Evolutionary conservation across 2,888 invertebrate genomes (phyloP), one percentile per base, ranked within the genome.

Genomic region (Autographa gamma): DNA sequence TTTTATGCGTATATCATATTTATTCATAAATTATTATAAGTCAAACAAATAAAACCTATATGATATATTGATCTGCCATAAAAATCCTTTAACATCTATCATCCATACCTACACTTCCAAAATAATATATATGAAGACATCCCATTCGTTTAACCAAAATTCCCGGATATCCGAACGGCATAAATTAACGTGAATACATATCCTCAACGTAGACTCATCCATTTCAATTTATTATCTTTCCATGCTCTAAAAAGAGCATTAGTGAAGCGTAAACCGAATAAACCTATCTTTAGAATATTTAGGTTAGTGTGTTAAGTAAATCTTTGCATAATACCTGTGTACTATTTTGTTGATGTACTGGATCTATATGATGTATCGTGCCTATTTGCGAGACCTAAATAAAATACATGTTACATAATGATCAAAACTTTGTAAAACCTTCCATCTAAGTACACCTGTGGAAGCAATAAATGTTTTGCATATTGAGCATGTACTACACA

Each of bases 201-300:
- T 66, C 38, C 59, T 32, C 59, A 63, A 34, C 70, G 62, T 78
- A 65, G 65, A 52, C 66, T 59, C 66, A 63, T 71, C 60, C 68
- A 60, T 67, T 62, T 62, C 60, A 81, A 81, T 81, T 75, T 81
- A 73, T 81, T 72, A 69, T 69, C 71, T 62, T 70, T 43, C 32
- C 54, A 76, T 41, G 34, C 59, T 41, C 48, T 69, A 76, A 80
- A 75, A 80, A 71, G 63, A 62, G 60, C 71, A 71, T 82, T 71
- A 59, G 60, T 25, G 19, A 58, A 34, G 13, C 25, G 54, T 56
- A 19, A 56, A 25, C 19, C 25, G 2, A 56, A 48, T n/a, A 48
- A 48, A 48, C n/a, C 48, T 48, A 48, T 48, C 48, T 48, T 48
- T 48, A 48, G 48, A 48, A 48, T 6, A 48, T 48, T 48, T 48